Base-by-base conservation (phyloP, 2,888 invertebrate genomes). In the Drosophila seclusa region DNA sequence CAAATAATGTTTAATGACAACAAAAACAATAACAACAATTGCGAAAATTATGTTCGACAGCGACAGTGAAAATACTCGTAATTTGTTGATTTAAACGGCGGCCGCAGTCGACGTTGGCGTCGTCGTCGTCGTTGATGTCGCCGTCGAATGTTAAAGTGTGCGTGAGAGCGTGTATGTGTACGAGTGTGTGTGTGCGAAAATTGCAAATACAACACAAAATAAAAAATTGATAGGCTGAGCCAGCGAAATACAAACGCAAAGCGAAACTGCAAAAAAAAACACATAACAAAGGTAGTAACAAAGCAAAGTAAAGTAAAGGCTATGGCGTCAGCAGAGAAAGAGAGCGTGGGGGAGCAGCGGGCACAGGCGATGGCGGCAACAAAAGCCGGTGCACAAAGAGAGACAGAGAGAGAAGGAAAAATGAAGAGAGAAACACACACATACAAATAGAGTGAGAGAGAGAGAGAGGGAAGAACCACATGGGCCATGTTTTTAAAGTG, bases 251-350 rank as follows among this genome's bases (percentile, higher is more conserved):
- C 84, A 82, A 88, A 80, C 76, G 70, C 55, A 83, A 86, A 88
- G 36, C 78, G 76, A 80, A 90, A 82, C 88, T 83, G 82, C 78
- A 87, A 87, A 83, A 80, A 80, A 80, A 82, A 82, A 85, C 57
- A 87, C 72, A 80, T 71, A 78, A 80, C 77, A 89, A 84, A 86
- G 89, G 82, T 83, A 82, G 80, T 68, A 80, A 74, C 67, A 82
- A 78, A 80, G 80, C 68, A 73, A 70, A 68, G 50, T 67, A 82
- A 78, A 80, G 80, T 67, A 73, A 70, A 68, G 52, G 61, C 58
- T 60, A 70, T 70, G 78, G 69, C 78, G 78, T 80, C 80, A 78
- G 80, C 60, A 73, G 68, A 31, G 66, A 21, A 57, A 70, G 64
- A 34, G 64, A 29, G 54, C 40, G 77, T 50, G 80, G 68, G 75